phyloP scores from a whole-genome alignment of 2,888 invertebrate genomes.

The Incurvaria masculella region DNA sequence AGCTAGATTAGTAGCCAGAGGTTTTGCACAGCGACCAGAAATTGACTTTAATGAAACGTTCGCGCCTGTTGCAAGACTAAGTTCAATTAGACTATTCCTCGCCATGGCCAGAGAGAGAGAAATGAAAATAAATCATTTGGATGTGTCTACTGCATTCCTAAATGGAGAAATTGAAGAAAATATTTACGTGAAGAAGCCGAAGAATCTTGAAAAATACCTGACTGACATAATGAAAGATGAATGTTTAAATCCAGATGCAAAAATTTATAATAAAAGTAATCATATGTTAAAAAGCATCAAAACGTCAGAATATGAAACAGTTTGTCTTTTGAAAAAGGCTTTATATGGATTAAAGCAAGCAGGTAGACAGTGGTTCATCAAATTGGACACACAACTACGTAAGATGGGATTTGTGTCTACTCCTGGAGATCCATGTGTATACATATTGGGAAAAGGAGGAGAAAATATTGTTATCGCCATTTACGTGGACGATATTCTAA shows the following conservation, averaged over 20 bases:
- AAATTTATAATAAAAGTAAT: background rate
- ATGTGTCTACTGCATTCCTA: slow-evolving; percentile 4
- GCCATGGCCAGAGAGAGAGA: background rate
- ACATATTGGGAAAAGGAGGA: background rate
- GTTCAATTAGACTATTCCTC: slow-evolving; percentile 4
- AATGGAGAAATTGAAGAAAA: slow-evolving; percentile 5
- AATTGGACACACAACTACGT: background rate
- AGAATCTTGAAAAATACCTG: slow-evolving; percentile 2
- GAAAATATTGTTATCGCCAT: background rate
- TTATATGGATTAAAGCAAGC: background rate
- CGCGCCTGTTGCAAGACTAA: slow-evolving; percentile 7
- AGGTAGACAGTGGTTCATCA: background rate
- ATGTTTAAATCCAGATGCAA: background rate
- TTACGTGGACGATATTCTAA: background rate
- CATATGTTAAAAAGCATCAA: background rate
- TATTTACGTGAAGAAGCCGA: slow-evolving; percentile 1
- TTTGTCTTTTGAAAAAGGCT: background rate
- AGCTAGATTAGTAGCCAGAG: slow-evolving; percentile 6
- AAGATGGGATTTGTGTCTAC: background rate
- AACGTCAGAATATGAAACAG: background rate
- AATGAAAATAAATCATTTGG: background rate
- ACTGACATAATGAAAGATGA: slow-evolving; percentile 9
- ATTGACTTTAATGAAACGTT: slow-evolving; percentile 7
- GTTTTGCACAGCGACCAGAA: slow-evolving; percentile 7
- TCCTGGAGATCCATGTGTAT: background rate